Base-by-base conservation (phyloP, 2,113 vertebrate genomes). In the Phyllostomus discolor region DNA sequence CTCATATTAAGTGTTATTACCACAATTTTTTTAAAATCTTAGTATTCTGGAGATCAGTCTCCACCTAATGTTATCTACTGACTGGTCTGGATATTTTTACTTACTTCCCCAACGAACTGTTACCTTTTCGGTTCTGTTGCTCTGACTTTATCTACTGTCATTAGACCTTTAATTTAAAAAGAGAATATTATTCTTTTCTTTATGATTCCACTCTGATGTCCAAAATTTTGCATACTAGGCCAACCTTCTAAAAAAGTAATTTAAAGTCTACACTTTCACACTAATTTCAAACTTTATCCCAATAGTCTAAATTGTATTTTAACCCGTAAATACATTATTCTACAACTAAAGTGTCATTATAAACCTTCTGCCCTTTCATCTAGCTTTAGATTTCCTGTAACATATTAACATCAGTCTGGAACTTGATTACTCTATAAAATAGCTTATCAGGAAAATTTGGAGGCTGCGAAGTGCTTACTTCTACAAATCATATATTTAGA, bases 231-330 rank as follows among this genome's bases (percentile, higher is more conserved):
- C 57, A 88, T 38, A 46, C 14, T n/a, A 73, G 28, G 28, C n/a
- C 76, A 92, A 90, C 35, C 79, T 52, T 92, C 54, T 67, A 95
- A 70, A 46, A 88, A 88, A 88, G 10, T 76, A 85, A 94, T n/a
- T 72, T 67, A n/a, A 81, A 92, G 64, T 84, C 46, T 73, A 17
- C 28, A 85, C 6, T 81, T 9, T 7, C 7, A 80, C 4, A 11
- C 22, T 76, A 95, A 81, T 50, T 33, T 11, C 46, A 92, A 92
- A 94, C 33, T 93, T 94, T 33, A 57, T 10, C 89, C 31, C 70
- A 84, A 83, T 19, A 95, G 48, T 73, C 92, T 33, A 73, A 81
- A 73, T 7, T 88, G 35, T 84, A 79, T 59, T 95, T 93, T 85
- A 93, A 59, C 43, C 52, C 3, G 17, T 72, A 86, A 93, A 82